Conservation (phyloP, 2,888 invertebrate species). For the Torymus texanus region DNA sequence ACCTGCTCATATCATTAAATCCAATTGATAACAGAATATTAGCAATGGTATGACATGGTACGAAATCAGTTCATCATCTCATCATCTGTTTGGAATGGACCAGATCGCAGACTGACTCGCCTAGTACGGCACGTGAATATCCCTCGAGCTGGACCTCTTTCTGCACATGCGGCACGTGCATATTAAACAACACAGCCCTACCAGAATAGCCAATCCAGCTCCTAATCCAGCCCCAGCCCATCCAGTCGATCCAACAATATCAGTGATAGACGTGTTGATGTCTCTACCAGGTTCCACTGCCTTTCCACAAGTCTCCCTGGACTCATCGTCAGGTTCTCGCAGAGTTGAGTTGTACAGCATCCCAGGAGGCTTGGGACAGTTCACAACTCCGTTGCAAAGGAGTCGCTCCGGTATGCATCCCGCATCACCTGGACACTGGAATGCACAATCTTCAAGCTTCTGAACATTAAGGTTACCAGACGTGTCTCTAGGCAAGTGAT, state of each 20-base stretch:
- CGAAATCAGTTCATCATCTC: neutral
- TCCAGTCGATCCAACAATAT: slow-evolving; percentile 72
- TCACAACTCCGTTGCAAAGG: slow-evolving; percentile 91
- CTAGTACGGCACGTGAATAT: slow-evolving; percentile 81
- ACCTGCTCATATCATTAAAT: too few species aligned
- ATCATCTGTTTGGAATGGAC: neutral
- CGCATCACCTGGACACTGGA: slow-evolving; percentile 90
- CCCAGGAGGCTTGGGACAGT: slow-evolving; percentile 83
- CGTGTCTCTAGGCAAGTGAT: slow-evolving; percentile 88
- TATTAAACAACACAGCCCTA: slow-evolving; percentile 78
- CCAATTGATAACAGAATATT: too few species aligned
- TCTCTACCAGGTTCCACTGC: slow-evolving; percentile 68
- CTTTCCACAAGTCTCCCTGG: slow-evolving; percentile 82
- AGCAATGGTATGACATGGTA: neutral
- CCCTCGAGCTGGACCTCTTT: slow-evolving; percentile 79
- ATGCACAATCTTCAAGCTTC: slow-evolving; percentile 86
- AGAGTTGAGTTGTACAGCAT: slow-evolving; percentile 55
- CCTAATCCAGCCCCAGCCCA: slow-evolving; percentile 82
- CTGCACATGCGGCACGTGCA: slow-evolving; percentile 81
- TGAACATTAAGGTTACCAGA: slow-evolving; percentile 89
- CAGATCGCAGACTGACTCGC: neutral
- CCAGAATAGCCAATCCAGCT: slow-evolving; percentile 78
- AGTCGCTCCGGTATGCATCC: slow-evolving; percentile 90
- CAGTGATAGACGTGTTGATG: slow-evolving; percentile 13
- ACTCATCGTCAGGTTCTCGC: slow-evolving; percentile 83